Base-by-base conservation (phyloP, 1,140 invertebrate genomes). In the Nephila pilipes region DNA sequence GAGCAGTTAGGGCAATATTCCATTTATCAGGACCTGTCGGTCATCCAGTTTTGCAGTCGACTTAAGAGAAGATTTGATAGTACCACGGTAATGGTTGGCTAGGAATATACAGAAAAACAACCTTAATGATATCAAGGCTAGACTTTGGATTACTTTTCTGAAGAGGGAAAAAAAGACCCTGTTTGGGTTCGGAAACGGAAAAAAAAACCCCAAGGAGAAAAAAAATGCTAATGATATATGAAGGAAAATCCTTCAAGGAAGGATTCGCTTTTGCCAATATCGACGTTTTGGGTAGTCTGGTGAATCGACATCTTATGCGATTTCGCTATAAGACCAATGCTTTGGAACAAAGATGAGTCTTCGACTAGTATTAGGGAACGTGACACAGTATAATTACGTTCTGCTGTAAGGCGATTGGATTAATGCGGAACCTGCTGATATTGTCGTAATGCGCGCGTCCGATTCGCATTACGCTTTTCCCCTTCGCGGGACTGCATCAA, bases 1-100 rank as follows among this genome's bases (percentile, higher is more conserved):
- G 65, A 88, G 87, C 87, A 88, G 87, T 75, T 88, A 69, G 32
- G n/a, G 46, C 87, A 88, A 69, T 88, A 69, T 88, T 88, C 87
- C 87, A 88, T 88, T 88, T 88, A 88, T 88, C 87, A 88, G 60
- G 32, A 29, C 46, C 63, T 69, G 63, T 69, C 87, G 87, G 87
- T 88, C 87, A 88, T 88, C 60, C 63, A 88, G 63, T 83, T 88
- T 32, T 60, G 87, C 46, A 88, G 60, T 38, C 36, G 87, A 88
- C 87, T 88, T 88, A 88, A 63, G 38, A 25, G 38, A 87, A 88
- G 87, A 75, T 75, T 88, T 88, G 87, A 75, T 63, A 75, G 87
- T 54, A 88, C 22, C 55, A 36, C 87, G 87, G 87, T 69, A 88
- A 88, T 88, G 87, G 60, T 75, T 54, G 38, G n/a, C 29, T 85